phyloP scores from a whole-genome alignment of 1,140 invertebrate species.

The Ridgeia piscesae region DNA sequence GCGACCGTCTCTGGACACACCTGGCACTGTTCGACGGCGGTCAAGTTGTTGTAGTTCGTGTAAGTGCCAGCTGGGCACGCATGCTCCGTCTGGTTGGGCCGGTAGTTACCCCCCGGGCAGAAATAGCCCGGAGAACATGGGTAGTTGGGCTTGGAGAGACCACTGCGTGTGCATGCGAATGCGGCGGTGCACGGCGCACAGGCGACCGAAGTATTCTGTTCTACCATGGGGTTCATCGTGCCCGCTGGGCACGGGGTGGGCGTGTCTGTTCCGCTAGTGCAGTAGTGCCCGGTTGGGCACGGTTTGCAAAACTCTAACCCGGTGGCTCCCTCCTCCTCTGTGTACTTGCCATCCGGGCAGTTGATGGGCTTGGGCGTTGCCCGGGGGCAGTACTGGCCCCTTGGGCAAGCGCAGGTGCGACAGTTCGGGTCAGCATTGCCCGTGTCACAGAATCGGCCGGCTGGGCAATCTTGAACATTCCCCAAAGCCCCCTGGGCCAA shows the following conservation, averaged over 20 bases:
- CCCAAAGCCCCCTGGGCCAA: slow-evolving; percentile 31
- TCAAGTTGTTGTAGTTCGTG: slow-evolving; percentile 50
- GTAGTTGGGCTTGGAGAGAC: slow-evolving; percentile 44
- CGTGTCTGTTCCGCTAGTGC: slow-evolving; percentile 40
- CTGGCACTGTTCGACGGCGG: slow-evolving; percentile 46
- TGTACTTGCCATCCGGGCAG: slow-evolving; percentile 49
- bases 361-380: slow-evolving; percentile 38
- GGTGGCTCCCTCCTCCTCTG: slow-evolving; percentile 46
- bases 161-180: slow-evolving; percentile 44
- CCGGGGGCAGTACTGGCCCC: slow-evolving; percentile 47
- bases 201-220: slow-evolving; percentile 28
- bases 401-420: slow-evolving; percentile 43
- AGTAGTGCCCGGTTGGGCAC: slow-evolving; percentile 50
- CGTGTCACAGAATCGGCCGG: slow-evolving; percentile 42
- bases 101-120: slow-evolving; percentile 47
- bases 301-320: slow-evolving; percentile 43
- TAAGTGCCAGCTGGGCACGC: slow-evolving; percentile 51
- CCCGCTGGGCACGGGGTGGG: slow-evolving; percentile 43
- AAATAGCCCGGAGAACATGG: slow-evolving; percentile 52
- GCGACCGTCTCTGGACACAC: slow-evolving; percentile 38
- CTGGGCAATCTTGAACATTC: slow-evolving; percentile 46
- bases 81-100: slow-evolving; percentile 43
- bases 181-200: slow-evolving; percentile 47
- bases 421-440: slow-evolving; percentile 44
- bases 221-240: slow-evolving; percentile 41